Conservation (phyloP, 1,140 invertebrate genomes). For the Drosophila baimaii region DNA sequence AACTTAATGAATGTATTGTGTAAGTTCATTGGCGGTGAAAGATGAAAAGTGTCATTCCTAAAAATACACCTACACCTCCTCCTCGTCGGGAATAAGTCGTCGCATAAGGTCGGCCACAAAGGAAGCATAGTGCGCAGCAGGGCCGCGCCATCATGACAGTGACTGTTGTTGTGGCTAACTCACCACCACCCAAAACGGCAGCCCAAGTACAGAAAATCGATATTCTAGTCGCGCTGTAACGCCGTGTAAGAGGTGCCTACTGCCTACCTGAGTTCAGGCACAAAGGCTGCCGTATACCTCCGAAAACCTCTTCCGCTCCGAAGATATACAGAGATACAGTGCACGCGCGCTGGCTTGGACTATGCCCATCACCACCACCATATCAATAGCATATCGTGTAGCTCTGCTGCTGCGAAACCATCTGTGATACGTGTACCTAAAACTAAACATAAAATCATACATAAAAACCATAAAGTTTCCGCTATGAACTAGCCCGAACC, state of each 20-base stretch:
- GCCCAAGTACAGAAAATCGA: slow-evolving; percentile 63
- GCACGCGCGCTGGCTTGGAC: slow-evolving; percentile 6
- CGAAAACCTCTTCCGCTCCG: slow-evolving; percentile 39
- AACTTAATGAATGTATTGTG: slow-evolving; percentile 38
- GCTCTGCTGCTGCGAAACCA: slow-evolving; percentile 21
- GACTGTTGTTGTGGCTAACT: slow-evolving; percentile 16
- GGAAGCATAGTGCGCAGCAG: slow-evolving; percentile 43
- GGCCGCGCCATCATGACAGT: slow-evolving; percentile 29
- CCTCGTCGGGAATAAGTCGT: slow-evolving; percentile 23
- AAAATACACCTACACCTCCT: slow-evolving; percentile 33
- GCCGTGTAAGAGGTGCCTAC: slow-evolving; percentile 22
- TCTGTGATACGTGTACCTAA: slow-evolving; percentile 49
- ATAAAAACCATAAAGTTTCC: slow-evolving; percentile 20
- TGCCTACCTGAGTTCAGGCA: slow-evolving; percentile 34
- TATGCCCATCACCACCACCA: too few species aligned
- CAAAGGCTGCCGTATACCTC: slow-evolving; percentile 31
- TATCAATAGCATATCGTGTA: slow-evolving; percentile 30
- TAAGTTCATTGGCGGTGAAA: slow-evolving; percentile 44
- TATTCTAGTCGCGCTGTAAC: slow-evolving; percentile 62
- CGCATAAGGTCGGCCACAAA: slow-evolving; percentile 31
- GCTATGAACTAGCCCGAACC: slow-evolving; percentile 83
- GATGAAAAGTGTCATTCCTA: slow-evolving; percentile 52
- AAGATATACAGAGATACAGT: slow-evolving; percentile 12
- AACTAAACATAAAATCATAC: slow-evolving; percentile 19
- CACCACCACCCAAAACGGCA: slow-evolving; percentile 58